phyloP scores from a whole-genome alignment of 2,797 vertebrate genomes.

The Sardinella longiceps region DNA sequence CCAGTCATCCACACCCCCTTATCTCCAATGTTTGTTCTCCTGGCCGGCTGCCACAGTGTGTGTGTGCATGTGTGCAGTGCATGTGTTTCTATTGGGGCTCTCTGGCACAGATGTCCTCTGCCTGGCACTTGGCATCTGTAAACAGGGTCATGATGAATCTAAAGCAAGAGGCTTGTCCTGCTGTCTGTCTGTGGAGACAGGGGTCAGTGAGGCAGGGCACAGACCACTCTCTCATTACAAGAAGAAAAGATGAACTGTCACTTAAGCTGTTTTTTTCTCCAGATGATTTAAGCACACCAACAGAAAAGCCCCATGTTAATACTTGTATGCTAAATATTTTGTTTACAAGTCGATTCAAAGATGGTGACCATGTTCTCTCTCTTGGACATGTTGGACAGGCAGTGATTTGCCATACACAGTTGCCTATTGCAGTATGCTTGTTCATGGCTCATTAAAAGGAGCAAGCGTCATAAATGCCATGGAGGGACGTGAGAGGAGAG shows the following conservation, averaged over 20 bases:
- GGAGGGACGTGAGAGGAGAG: background rate
- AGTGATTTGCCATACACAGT: conserved; percentile 5
- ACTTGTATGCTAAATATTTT: background rate
- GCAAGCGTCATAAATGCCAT: conserved; percentile 35
- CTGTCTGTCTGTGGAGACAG: background rate
- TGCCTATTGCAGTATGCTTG: conserved; percentile 21
- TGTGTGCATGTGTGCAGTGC: too few relatives aligned
- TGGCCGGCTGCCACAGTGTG: conserved; percentile 5
- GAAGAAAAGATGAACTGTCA: conserved; percentile 21
- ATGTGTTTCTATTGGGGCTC: background rate
- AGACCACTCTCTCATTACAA: background rate
- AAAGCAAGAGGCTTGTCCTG: conserved; percentile 26
- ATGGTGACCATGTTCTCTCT: background rate
- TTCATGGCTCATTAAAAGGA: conserved; percentile 37
- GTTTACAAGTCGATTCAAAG: background rate
- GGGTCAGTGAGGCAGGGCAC: background rate
- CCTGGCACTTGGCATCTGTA: conserved; percentile 21
- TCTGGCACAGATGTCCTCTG: conserved; percentile 6
- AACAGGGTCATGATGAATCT: conserved; percentile 23
- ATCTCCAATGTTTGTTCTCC: conserved; percentile 12
- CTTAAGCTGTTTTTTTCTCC: conserved; percentile 19
- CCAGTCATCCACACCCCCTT: background rate
- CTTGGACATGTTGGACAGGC: background rate
- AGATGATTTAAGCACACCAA: background rate
- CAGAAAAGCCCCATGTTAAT: background rate